Evolutionary conservation across 1,140 invertebrate genomes (phyloP), one percentile per base, ranked within the genome.

Genomic region (Calephelis nemesis): DNA sequence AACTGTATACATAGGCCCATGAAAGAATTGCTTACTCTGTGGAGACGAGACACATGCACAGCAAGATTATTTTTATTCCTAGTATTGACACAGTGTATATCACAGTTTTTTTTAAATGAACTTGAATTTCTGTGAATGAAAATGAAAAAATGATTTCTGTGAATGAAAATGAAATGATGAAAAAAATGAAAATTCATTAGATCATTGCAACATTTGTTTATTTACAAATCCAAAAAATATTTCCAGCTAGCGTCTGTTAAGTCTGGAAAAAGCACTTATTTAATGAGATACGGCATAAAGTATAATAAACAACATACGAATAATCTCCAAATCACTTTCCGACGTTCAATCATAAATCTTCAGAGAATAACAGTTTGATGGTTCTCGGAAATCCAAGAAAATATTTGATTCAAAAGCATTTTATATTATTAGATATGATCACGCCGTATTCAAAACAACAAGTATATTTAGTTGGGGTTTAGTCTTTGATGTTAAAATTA

Each of bases 311-410:
- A 54, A 30, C 52, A 30, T 39, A 19, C 10, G 52, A 58, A 58
- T 58, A 58, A 58, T 58, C 52, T 58, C 19, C 10, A 58, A 58
- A 58, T 58, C 52, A 39, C 52, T 58, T 30, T 58, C 30, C 15
- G 19, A 58, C 10, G 10, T 54, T 54, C 52, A 11, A 58, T 30
- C 6, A 30, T 58, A 58, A 58, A 58, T 58, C 52, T 58, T 58
- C 30, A 58, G 9, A 58, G 52, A 11, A 58, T 58, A 58, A 58
- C 52, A 58, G 19, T 19, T 9, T 39, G 8, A 58, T 39, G 52
- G 5, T 58, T 58, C 52, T 12, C 15, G 11, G 52, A 58, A 39
- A 39, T 58, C 19, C 30, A 39, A 19, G 11, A 39, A 58, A 58
- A 39, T 58, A 11, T 58, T 58, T 58, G 19, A 12, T 58, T 58